These are phyloP conservation scores for Saccopteryx bilineata DNA, from an alignment of 2,113 vertebrate species.

Conservation along the genomic window DNA sequence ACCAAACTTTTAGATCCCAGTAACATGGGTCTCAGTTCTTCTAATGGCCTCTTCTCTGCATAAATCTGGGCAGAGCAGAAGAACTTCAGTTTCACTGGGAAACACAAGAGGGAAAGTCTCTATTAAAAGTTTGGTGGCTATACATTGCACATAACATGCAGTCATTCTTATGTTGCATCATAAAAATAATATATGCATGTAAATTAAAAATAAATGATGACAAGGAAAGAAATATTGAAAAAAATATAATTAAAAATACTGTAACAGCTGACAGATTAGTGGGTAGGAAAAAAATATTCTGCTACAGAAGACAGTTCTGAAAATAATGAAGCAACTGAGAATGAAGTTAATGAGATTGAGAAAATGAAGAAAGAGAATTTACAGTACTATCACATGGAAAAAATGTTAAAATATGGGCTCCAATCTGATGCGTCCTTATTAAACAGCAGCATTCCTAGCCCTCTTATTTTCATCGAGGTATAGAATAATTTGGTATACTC, in stretches of 20 bases:
- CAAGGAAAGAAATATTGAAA: slow-evolving; percentile 82
- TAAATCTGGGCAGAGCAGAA: not conserved
- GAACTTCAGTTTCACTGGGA: not conserved
- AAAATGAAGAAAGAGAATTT: slow-evolving; percentile 83
- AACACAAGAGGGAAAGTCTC: not conserved
- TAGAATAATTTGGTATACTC: not conserved
- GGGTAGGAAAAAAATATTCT: slow-evolving; percentile 70
- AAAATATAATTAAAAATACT: slow-evolving; percentile 82
- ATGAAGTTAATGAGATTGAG: slow-evolving; percentile 84
- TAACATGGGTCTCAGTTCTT: not conserved
- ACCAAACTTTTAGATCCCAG: not conserved
- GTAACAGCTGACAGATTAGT: slow-evolving; percentile 80
- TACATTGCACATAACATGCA: not conserved
- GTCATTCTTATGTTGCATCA: slow-evolving; percentile 48
- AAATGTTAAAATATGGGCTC: slow-evolving; percentile 61
- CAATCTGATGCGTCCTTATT: slow-evolving; percentile 29
- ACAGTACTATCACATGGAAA: slow-evolving; percentile 38
- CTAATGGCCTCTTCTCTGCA: not conserved
- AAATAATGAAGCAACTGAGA: slow-evolving; percentile 83
- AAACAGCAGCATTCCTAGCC: not conserved
- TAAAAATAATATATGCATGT: slow-evolving; percentile 77
- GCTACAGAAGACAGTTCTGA: slow-evolving; percentile 80
- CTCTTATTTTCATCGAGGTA: not conserved
- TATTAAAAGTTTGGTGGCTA: slow-evolving; percentile 29
- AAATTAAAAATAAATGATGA: slow-evolving; percentile 80